Base-by-base conservation (phyloP, 2,113 vertebrate species). In the Nothoprocta perdicaria region DNA sequence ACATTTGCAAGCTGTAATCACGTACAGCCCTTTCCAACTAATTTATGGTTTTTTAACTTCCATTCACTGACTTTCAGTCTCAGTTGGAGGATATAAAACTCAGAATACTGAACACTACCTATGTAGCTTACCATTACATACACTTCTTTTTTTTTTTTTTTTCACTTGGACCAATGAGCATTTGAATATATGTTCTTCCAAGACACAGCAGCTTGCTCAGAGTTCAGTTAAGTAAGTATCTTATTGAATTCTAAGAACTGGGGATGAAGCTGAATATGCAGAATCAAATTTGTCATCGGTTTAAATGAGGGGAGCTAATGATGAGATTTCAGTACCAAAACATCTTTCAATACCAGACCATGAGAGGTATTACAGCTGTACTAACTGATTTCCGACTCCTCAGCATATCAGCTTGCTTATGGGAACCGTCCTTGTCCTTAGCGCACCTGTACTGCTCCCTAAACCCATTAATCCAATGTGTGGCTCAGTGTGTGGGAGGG, bases 21-120 rank as follows among this genome's bases (percentile, higher is more conserved):
- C 5, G 53, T 19, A 19, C 19, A 91, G 55, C 0, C 5, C 9
- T 46, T 74, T 58, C 33, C 58, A 88, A 75, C 9, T 78, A 80
- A 85, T 86, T 86, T 81, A 61, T 27, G 17, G 3, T 80, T 91
- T 93, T 88, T 40, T 52, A 80, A 78, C 22, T 74, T 93, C 35
- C 15, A 2, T 9, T 53, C 40, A 68, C 27, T 21, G 58, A 38
- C 17, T 61, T 77, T 86, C 14, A 78, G 17, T 71, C 84, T 77
- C 8, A 78, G 31, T 62, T 69, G 52, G 10, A 62, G 6, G 10
- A 78, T 43, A 80, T 60, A 89, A 81, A 93, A 48, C 14, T 80
- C 74, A 63, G 17, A 52, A 33, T 76, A 69, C 24, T 78, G 48
- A 87, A 63, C 29, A 31, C 4, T 78, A 48, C 3, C 62, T n/a